Evolutionary conservation across 2,888 invertebrate genomes (phyloP).

Genomic region (Drosophila picticornis): DNA sequence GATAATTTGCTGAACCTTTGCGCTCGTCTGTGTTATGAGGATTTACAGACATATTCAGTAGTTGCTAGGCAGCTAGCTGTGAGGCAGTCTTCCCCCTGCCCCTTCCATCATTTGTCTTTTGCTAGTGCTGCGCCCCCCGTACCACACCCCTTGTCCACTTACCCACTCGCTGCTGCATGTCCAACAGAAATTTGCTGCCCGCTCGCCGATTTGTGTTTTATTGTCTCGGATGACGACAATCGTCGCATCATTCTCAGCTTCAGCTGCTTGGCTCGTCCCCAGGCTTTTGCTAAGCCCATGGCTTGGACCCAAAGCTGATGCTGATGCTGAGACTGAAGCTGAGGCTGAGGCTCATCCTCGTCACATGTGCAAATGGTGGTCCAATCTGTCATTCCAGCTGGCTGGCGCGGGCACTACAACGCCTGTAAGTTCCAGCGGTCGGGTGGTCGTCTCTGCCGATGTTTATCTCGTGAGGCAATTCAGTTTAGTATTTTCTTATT

Average conservation of each 20-base stretch:
- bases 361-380: slow-evolving; percentile 65
- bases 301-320: not conserved
- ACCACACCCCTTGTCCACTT: not conserved
- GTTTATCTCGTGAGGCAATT: slow-evolving; percentile 59
- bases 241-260: slow-evolving; percentile 26
- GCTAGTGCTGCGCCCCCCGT: not conserved
- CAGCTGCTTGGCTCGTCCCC: slow-evolving; percentile 8
- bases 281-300: not conserved
- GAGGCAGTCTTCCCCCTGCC: not conserved
- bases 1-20: not conserved
- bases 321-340: not conserved
- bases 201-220: slow-evolving; percentile 48
- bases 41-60: not conserved
- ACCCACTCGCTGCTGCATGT: not conserved
- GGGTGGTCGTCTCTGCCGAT: slow-evolving; percentile 64
- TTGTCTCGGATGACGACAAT: slow-evolving; percentile 44
- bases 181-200: slow-evolving; percentile 6
- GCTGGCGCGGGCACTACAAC: slow-evolving; percentile 29
- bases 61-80: not conserved
- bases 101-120: slow-evolving; percentile 19
- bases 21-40: not conserved
- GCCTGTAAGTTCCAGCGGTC: slow-evolving; percentile 45
- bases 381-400: slow-evolving; percentile 65
- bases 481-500: slow-evolving; percentile 48
- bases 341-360: slow-evolving; percentile 35